A percentile compares a stretch with the other conserved stretches of the same genome.
Conservation (phyloP, 1,140 invertebrate species). For the Lepidostoma basale region DNA sequence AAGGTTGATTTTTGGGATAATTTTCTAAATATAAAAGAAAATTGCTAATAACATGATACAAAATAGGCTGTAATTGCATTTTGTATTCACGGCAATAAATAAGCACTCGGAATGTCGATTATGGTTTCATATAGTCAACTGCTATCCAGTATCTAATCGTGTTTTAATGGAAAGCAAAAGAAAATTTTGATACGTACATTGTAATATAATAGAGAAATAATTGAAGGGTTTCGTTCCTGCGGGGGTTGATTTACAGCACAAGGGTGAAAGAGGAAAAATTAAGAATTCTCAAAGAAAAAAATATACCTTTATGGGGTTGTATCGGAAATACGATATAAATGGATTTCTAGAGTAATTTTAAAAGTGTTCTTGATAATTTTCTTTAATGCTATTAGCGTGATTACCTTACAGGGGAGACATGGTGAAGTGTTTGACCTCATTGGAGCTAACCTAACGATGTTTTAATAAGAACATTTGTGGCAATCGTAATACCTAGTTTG, state of each 20-base stretch:
- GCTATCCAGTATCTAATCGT: slow-evolving; percentile 33
- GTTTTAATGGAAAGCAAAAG: slow-evolving; percentile 38
- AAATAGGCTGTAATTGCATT: no score
- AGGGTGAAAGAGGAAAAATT: not conserved
- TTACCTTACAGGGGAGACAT: no score
- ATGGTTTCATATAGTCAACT: slow-evolving; percentile 2
- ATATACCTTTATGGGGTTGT: not conserved
- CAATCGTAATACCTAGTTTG: no score
- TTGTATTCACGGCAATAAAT: not conserved
- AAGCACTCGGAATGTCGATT: slow-evolving; percentile 8
- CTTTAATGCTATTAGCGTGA: slow-evolving; percentile 20
- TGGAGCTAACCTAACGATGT: no score
- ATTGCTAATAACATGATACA: no score
- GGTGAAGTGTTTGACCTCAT: no score
- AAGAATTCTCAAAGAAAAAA: slow-evolving; percentile 16
- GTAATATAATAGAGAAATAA: slow-evolving; percentile 47
- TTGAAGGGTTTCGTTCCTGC: slow-evolving; percentile 39
- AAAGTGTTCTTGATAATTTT: slow-evolving; percentile 35
- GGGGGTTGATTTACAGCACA: slow-evolving; percentile 38
- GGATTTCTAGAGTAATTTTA: slow-evolving; percentile 17
- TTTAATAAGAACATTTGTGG: no score
- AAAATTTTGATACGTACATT: slow-evolving; percentile 43
- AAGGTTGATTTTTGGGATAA: no score
- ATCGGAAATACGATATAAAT: slow-evolving; percentile 1
- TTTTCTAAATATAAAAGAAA: no score